A percentile compares a stretch with the other conserved stretches of the same genome.
Evolutionary conservation across 2,888 invertebrate species (phyloP).

Genomic region (Dascillus cervinus): DNA sequence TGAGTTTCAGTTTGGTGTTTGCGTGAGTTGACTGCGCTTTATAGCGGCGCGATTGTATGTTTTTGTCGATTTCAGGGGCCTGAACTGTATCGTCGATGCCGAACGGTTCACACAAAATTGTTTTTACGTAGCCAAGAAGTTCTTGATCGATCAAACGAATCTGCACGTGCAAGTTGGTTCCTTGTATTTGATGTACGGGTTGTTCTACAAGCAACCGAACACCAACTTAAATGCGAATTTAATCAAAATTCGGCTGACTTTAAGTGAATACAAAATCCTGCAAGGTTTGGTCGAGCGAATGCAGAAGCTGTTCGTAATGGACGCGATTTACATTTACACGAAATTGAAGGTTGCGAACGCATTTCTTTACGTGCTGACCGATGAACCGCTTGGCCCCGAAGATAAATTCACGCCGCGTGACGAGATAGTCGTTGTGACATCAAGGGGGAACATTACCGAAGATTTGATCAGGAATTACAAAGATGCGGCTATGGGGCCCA

Average conservation of each 20-base stretch:
- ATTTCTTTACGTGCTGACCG: conserved; percentile 26
- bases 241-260: conserved; percentile 30
- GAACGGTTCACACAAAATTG: conserved; percentile 25
- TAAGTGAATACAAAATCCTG: conserved; percentile 24
- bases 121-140: conserved; percentile 27
- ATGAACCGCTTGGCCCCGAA: conserved; percentile 23
- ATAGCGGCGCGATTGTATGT: too few relatives aligned
- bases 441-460: too few relatives aligned
- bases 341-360: conserved; percentile 27
- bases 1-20: conserved; percentile 26
- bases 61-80: conserved; percentile 24
- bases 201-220: conserved; percentile 35
- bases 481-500: too few relatives aligned
- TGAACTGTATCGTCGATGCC: conserved; percentile 20
- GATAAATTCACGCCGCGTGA: conserved; percentile 16
- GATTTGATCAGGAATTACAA: too few relatives aligned
- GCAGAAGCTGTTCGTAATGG: conserved; percentile 17
- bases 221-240: conserved; percentile 26
- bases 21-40: too few relatives aligned
- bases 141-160: conserved; percentile 22
- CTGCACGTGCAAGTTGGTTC: conserved; percentile 29
- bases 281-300: conserved; percentile 23
- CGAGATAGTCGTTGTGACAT: too few relatives aligned
- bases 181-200: conserved; percentile 30
- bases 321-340: conserved; percentile 27